Evolutionary conservation across 2,113 vertebrate genomes (phyloP), one percentile per base, ranked within the genome.

Genomic region (Podarcis muralis): DNA sequence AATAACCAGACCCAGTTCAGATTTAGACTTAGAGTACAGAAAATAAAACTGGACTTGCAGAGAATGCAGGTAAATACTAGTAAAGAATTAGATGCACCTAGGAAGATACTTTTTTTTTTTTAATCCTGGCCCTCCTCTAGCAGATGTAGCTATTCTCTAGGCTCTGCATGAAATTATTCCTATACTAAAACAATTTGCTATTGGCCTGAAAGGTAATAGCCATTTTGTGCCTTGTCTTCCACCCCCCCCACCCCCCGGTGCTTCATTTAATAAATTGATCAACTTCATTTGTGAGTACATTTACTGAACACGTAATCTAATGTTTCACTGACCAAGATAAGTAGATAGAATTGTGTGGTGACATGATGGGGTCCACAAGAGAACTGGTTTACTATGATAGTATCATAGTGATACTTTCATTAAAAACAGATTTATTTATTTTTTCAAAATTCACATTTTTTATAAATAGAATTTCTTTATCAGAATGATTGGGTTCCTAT

Each of bases 221-320:
- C 43, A 43, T 43, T 43, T 43, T 43, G 43, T 43, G 7, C 43
- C 43, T 43, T 59, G 71, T 77, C 15, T 6, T 9, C 65, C 43
- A 32, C 37, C 0, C 22, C 37, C 0, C 0, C 22, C 37, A 0
- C 30, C 83, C 72, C 57, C 13, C 23, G 16, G 13, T 25, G 5
- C 35, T 40, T 83, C 35, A 68, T 18, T 8, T n/a, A 2, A 62
- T 48, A 30, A 0, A 43, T 1, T 43, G 43, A 43, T 43, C 43
- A 43, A 0, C 59, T 66, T 8, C 25, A 13, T 3, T 76, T 0
- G 0, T 30, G 65, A 90, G 40, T 86, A 25, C 30, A 48, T 77
- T 65, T 27, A 43, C 11, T 77, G 32, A 48, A 48, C 48, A 48
- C 2, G 8, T 48, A 25, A 66, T 27, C n/a, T 40, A n/a, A 12